These are phyloP conservation scores for Crypturellus tataupa DNA, from an alignment of 2,797 vertebrate genomes.

Conservation along the genomic window DNA sequence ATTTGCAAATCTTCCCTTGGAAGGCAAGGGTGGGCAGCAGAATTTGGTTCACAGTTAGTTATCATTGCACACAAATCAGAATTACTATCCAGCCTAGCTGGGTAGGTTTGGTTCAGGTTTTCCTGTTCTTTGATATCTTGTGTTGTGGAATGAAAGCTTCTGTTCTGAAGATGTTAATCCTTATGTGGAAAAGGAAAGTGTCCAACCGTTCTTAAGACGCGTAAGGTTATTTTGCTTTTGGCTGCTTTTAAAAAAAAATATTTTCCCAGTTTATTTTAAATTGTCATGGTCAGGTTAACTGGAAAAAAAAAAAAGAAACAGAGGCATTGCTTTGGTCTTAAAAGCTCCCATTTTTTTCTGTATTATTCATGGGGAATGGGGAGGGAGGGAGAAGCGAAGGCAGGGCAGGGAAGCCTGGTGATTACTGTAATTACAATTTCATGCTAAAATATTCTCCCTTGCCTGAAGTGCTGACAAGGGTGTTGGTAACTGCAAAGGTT, in stretches of 20 bases:
- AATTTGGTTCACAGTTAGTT: not conserved
- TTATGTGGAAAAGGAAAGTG: slow-evolving; percentile 25
- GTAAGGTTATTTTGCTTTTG: slow-evolving; percentile 25
- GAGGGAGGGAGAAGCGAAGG: not conserved
- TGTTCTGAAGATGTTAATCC: not conserved
- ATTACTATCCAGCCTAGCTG: not conserved
- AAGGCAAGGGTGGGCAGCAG: not conserved
- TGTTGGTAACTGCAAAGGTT: slow-evolving; percentile 65
- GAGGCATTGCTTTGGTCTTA: slow-evolving; percentile 35
- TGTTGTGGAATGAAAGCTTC: slow-evolving; percentile 39
- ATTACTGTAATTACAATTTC: slow-evolving; percentile 7
- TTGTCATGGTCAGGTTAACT: not conserved
- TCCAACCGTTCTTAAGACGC: slow-evolving; percentile 39
- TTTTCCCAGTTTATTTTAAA: not conserved
- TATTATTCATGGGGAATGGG: not conserved
- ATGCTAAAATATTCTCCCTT: slow-evolving; percentile 39
- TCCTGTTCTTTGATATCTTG: slow-evolving; percentile 37
- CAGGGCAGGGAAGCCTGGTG: not conserved
- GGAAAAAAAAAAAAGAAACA: not conserved
- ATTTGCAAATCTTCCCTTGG: not conserved
- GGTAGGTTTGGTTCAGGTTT: slow-evolving; percentile 59
- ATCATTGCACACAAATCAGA: not conserved
- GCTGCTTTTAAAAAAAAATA: not conserved
- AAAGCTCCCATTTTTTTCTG: not conserved
- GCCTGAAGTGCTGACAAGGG: slow-evolving; percentile 61